Evolutionary conservation across 2,888 invertebrate species (phyloP), one percentile per base, ranked within the genome.

Genomic region (Megalurothrips usitatus): DNA sequence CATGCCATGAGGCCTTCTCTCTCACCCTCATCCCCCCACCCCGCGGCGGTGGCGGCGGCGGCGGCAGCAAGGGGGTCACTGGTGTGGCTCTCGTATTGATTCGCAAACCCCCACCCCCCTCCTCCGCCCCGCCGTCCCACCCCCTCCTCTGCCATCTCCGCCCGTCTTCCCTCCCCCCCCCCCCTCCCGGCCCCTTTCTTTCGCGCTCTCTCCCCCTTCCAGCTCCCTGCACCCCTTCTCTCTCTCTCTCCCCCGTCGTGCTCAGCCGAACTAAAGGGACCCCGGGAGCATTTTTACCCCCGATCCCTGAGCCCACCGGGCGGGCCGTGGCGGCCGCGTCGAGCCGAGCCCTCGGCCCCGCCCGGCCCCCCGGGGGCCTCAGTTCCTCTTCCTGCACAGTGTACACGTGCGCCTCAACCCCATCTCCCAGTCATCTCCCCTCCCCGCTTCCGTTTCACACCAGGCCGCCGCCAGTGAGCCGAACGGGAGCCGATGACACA

Each of bases 31-130:
- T 52, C 58, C 58, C 58, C 58, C 17, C 14, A 11, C 58, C 58
- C 58, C 8, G 26, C 26, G 23, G 68, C 26, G 68, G 68, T 26
- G 26, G 68, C 68, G 11, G 68, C 23, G 68, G 68, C 68, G 23
- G 68, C 68, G 9, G 68, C 68, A 26, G 68, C 68, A 75, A 75
- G 68, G 68, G 68, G 68, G 68, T 75, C 68, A 75, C 68, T 75
- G 68, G 68, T 75, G 68, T 75, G 26, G 68, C 68, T 75, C 68
- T 75, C 26, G 68, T 75, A 75, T 75, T 75, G 68, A 75, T 75
- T 75, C 68, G 68, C 12, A 43, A 9, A 0, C 68, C 26, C 68
- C 68, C 68, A 11, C 68, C 23, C 23, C 23, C 68, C 58, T 10
- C 26, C 68, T 23, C 68, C 68, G 0, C 68, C 9, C 63, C n/a